Conservation (phyloP, 2,113 vertebrate species). For the Ovis aries region ARS-UI_Ramb_v3.0 NC_056054.1:51900501-51901000, state of each 20-base stretch:
- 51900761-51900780: not conserved
- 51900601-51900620: not conserved
- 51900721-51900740: not conserved
- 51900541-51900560: not conserved
- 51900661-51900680: not conserved
- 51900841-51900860: not conserved
- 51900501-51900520: not conserved
- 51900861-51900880: not conserved
- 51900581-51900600: not conserved
- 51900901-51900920: not conserved
- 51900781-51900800: not conserved
- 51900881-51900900: not conserved
- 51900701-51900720: not conserved
- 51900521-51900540: not conserved
- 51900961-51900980: not conserved
- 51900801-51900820: not conserved
- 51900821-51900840: not conserved
- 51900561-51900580: not conserved
- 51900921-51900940: fast-evolving
- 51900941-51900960: not conserved
- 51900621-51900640: not conserved
- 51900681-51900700: not conserved
- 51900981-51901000: not conserved
- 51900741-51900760: not conserved
- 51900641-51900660: not conserved